Evolutionary conservation across 1,140 invertebrate genomes (phyloP).

Genomic region (Magallana ariakensis): DNA sequence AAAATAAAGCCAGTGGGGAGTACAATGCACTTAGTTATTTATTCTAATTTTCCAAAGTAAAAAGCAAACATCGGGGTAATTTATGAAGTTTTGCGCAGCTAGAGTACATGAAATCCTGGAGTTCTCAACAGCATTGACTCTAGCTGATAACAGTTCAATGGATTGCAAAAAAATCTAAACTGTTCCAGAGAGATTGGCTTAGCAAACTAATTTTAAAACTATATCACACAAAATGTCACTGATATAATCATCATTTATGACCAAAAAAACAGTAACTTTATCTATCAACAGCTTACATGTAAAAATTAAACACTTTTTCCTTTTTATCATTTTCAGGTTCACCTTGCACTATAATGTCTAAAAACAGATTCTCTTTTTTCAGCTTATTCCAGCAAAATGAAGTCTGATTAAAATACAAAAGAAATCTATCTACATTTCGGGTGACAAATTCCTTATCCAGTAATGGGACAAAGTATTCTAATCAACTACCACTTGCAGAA

Average conservation of each 20-base stretch:
- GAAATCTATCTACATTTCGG: background rate
- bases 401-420: constrained; percentile 1
- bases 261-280: too few relatives aligned
- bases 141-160: too few relatives aligned
- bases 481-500: background rate
- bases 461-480: constrained; percentile 5
- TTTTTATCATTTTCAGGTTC: too few relatives aligned
- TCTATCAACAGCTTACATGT: too few relatives aligned
- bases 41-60: constrained; percentile 17
- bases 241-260: too few relatives aligned
- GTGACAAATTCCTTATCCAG: background rate
- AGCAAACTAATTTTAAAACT: too few relatives aligned
- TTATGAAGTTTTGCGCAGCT: constrained; percentile 6
- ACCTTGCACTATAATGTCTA: too few relatives aligned
- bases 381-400: background rate
- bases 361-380: background rate
- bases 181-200: too few relatives aligned
- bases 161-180: too few relatives aligned
- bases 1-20: constrained; percentile 31
- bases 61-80: background rate
- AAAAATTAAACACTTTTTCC: too few relatives aligned
- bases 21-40: background rate
- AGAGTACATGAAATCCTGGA: constrained; percentile 2
- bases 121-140: background rate
- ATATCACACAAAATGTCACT: too few relatives aligned